Evolutionary conservation across 2,888 invertebrate species (phyloP).

Genomic region (Synanthedon formicaeformis): DNA sequence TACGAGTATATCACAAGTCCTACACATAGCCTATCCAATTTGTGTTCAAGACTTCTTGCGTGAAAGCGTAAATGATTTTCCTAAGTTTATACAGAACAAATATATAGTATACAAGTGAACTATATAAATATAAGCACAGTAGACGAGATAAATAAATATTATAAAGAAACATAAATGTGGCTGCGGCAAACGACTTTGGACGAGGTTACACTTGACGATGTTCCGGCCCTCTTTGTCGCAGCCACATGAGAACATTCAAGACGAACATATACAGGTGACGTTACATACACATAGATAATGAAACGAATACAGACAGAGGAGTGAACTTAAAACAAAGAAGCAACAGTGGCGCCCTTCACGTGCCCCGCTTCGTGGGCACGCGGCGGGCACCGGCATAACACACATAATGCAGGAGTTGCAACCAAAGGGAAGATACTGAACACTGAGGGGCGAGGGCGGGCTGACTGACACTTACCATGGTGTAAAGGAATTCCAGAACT

Average conservation of each 20-base stretch:
- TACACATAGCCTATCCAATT: constrained; percentile 39
- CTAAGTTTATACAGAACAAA: constrained; percentile 61
- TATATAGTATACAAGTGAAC: constrained; percentile 50
- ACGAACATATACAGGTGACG: constrained; percentile 67
- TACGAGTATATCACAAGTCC: constrained; percentile 58
- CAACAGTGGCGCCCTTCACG: constrained; percentile 57
- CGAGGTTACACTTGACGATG: constrained; percentile 23
- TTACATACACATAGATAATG: constrained; percentile 72
- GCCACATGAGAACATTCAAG: constrained; percentile 64
- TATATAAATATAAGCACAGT: constrained; percentile 65
- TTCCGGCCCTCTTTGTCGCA: constrained; percentile 49
- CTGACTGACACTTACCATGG: constrained; percentile 94
- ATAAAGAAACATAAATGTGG: constrained; percentile 56
- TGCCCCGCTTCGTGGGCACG: constrained; percentile 51
- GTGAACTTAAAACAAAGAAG: constrained; percentile 66
- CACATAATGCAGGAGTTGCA: constrained; percentile 70
- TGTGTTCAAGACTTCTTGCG: constrained; percentile 67
- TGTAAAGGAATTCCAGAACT: constrained; percentile 98
- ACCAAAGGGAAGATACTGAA: constrained; percentile 69
- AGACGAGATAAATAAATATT: constrained; percentile 69
- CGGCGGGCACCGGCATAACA: constrained; percentile 54
- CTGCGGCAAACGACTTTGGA: constrained; percentile 51
- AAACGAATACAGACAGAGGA: constrained; percentile 71
- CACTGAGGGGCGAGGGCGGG: constrained; percentile 72
- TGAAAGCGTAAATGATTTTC: constrained; percentile 72